These are phyloP conservation scores for Fragum fragum DNA, from an alignment of 2,888 invertebrate species.

Conservation along the genomic window DNA sequence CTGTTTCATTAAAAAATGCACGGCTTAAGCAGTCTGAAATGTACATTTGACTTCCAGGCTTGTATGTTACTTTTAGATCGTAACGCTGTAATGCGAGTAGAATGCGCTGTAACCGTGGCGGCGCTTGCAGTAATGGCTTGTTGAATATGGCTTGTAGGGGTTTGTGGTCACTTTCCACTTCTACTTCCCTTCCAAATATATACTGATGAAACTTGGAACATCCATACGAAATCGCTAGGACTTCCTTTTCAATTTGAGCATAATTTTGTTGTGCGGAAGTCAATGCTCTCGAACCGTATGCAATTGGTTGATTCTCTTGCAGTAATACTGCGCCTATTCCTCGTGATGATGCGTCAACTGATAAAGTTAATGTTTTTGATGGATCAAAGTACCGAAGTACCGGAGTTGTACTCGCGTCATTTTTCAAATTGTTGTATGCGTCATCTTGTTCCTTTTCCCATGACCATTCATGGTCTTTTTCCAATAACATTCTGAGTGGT, in stretches of 20 bases:
- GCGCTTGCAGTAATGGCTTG: too few species aligned
- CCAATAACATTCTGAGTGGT: conserved; percentile 55
- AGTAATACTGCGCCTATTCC: conserved; percentile 66
- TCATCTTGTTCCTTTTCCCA: conserved; percentile 53
- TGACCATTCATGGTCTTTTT: conserved; percentile 35
- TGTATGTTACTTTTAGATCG: conserved; percentile 38
- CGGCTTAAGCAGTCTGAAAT: conserved; percentile 44
- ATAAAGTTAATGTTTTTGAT: conserved; percentile 38
- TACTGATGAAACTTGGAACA: conserved; percentile 45
- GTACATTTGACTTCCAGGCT: conserved; percentile 45
- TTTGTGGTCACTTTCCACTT: conserved; percentile 44
- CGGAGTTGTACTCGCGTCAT: conserved; percentile 51
- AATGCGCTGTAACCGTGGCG: conserved; percentile 48
- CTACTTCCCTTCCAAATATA: conserved; percentile 27
- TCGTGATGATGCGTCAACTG: conserved; percentile 67
- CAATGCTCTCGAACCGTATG: conserved; percentile 43
- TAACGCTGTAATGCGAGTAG: conserved; percentile 47
- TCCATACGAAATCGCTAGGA: conserved; percentile 30
- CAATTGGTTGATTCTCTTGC: conserved; percentile 57
- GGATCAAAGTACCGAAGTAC: conserved; percentile 57
- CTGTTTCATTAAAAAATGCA: conserved; percentile 19
- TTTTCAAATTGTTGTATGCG: conserved; percentile 64
- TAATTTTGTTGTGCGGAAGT: conserved; percentile 29
- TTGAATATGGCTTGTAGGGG: conserved; percentile 39
- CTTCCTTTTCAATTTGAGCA: conserved; percentile 43